Conservation (phyloP, 2,888 invertebrate species). For the Agriopis marginaria region DNA sequence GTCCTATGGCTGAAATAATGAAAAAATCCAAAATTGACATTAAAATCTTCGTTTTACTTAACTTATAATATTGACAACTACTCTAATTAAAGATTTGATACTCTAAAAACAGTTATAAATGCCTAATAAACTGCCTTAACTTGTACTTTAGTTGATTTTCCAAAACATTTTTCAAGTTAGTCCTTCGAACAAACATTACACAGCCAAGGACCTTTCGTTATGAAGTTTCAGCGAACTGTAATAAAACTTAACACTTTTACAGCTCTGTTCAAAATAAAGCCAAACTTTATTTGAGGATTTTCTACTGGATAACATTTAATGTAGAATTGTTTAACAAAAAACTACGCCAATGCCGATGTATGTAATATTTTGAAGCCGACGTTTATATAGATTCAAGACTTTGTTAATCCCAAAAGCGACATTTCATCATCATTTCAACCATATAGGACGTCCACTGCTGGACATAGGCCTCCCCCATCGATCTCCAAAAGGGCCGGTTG, state of each 20-base stretch:
- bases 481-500: too few species aligned
- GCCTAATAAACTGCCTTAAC: background rate
- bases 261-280: conserved; percentile 14
- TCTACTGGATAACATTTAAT: background rate
- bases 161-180: conserved; percentile 10
- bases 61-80: too few species aligned
- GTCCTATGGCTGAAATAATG: too few species aligned
- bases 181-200: conserved; percentile 12
- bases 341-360: background rate
- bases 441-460: too few species aligned
- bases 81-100: too few species aligned
- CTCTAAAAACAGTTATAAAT: background rate
- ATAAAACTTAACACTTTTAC: conserved; percentile 27
- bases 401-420: too few species aligned
- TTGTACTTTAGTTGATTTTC: background rate
- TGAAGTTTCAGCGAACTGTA: conserved; percentile 26
- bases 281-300: conserved; percentile 14
- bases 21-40: too few species aligned
- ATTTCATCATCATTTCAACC: too few species aligned
- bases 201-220: conserved; percentile 11
- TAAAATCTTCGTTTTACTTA: too few species aligned
- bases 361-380: background rate
- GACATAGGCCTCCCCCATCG: too few species aligned
- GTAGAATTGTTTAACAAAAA: background rate
- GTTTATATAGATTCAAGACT: too few species aligned